Base-by-base conservation (phyloP, 2,888 invertebrate species). In the Ormyrus pomaceus region DNA sequence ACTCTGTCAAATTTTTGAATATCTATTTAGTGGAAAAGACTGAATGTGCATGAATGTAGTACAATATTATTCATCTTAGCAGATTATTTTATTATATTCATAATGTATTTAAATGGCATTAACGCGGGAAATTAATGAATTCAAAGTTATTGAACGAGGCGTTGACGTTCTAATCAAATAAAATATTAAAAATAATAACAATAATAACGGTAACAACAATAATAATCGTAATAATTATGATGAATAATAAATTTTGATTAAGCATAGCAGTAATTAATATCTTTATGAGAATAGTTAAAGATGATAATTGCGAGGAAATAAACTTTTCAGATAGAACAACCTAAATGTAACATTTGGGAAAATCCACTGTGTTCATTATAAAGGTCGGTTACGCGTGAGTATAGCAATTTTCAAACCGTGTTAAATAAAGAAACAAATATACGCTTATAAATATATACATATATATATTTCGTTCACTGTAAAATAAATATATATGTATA, bases 41-140 rank as follows among this genome's bases (percentile, higher is more conserved):
- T 89, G 89, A 89, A 87, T 85, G 86, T 85, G 82, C 84, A 85
- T 87, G 85, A 86, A 81, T 84, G 85, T 86, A 86, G 86, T 87
- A 87, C 86, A 87, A 71, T 68, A 62, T 69, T 73, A 79, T 34
- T 68, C 65, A 66, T 71, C 85, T 84, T 83, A 83, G 80, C 84
- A 83, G 83, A 85, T 83, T 80, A 76, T 76, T 80, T 77, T 75
- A 81, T 71, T 77, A 74, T 79, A 76, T 50, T 64, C 72, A 69
- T 58, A 19, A 62, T 4, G 51, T 82, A 74, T 56, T 53, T 76
- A 79, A 70, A 72, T 76, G 64, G 64, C 45, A 56, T 72, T 11
- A 8, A 53, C 65, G 9, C 46, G 48, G 9, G 62, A 46, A 59
- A 66, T 72, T 55, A 55, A 65, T 13, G 19, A 6, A 34, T 51